A percentile compares a stretch with the other conserved stretches of the same genome.
Conservation (phyloP, 2,888 invertebrate species). For the Biston betularia region DNA sequence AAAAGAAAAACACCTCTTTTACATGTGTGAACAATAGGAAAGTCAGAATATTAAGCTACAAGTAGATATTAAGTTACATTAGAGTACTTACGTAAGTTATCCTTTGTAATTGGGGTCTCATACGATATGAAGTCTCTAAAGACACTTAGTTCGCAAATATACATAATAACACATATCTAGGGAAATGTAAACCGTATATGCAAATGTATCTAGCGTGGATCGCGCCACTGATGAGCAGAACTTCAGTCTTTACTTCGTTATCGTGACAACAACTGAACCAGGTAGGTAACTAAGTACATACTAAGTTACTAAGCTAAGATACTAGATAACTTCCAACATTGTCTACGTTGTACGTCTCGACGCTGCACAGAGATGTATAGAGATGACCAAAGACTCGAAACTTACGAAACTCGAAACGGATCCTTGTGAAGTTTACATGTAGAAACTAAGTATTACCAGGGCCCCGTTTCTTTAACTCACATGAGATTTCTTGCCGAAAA, state of each 20-base stretch:
- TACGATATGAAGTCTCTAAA: constrained; percentile 15
- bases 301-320: constrained; percentile 13
- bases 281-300: neutral
- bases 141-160: constrained; percentile 12
- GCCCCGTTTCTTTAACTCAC: too few relatives aligned
- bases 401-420: too few relatives aligned
- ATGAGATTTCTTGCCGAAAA: too few relatives aligned
- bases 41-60: neutral
- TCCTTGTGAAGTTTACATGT: too few relatives aligned
- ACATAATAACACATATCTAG: constrained; percentile 9
- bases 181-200: constrained; percentile 16
- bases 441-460: too few relatives aligned
- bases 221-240: constrained; percentile 24
- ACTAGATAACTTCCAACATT: constrained; percentile 18
- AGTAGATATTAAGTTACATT: neutral
- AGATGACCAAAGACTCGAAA: too few relatives aligned
- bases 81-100: neutral
- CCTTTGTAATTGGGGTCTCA: constrained; percentile 15
- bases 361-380: too few relatives aligned
- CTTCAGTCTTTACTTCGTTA: constrained; percentile 25
- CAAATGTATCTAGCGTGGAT: constrained; percentile 24
- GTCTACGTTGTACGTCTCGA: constrained; percentile 7
- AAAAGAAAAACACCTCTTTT: neutral
- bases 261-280: constrained; percentile 23
- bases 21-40: neutral